Evolutionary conservation across 2,113 vertebrate species (phyloP).

Genomic region (Leucoraja erinaceus): DNA sequence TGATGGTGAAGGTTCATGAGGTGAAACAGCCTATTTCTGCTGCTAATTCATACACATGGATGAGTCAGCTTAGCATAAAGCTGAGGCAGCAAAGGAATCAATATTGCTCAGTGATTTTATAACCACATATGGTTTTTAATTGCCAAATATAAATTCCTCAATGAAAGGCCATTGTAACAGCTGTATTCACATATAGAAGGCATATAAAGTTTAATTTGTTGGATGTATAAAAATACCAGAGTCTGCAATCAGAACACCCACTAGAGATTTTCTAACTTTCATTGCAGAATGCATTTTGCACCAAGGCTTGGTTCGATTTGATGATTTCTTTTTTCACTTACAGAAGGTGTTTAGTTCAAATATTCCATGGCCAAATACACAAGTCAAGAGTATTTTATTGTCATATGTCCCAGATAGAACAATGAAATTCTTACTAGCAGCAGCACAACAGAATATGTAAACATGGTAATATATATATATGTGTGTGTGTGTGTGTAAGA

Average conservation of each 20-base stretch:
- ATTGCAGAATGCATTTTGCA: background rate
- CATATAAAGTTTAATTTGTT: background rate
- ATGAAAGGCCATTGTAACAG: background rate
- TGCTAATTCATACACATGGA: too few relatives aligned
- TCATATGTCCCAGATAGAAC: too few relatives aligned
- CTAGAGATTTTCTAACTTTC: background rate
- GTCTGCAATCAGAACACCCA: constrained; percentile 25
- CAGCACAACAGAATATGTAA: too few relatives aligned
- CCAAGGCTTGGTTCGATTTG: background rate
- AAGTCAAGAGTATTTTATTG: too few relatives aligned
- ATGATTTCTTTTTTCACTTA: background rate
- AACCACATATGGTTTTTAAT: background rate
- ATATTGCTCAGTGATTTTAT: background rate
- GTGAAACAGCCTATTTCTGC: too few relatives aligned
- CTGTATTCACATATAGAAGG: background rate
- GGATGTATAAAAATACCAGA: background rate
- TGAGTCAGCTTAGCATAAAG: too few relatives aligned
- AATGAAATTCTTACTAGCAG: too few relatives aligned
- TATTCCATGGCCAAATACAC: background rate
- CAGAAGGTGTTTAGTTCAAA: background rate
- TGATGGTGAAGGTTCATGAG: too few relatives aligned
- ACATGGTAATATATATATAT: too few relatives aligned
- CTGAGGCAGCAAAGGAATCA: background rate
- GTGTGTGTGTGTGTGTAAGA: too few relatives aligned
- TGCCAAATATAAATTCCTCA: background rate